phyloP scores from a whole-genome alignment of 2,797 vertebrate genomes.

The Chrosomus eos region DNA sequence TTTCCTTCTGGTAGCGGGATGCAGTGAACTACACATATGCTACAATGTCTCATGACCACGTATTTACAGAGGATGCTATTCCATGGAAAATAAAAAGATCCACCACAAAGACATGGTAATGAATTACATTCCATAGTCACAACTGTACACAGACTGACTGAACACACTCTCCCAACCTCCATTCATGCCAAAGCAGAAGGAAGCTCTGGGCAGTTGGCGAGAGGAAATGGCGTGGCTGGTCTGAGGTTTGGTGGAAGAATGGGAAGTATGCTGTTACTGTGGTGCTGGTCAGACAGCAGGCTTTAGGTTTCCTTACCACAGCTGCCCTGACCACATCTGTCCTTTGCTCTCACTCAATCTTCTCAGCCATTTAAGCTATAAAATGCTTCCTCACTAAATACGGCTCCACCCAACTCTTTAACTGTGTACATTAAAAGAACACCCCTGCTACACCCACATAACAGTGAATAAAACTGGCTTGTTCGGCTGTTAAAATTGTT shows the following conservation, averaged over 20 bases:
- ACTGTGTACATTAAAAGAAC: constrained; percentile 74
- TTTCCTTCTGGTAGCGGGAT: neutral
- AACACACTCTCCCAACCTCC: constrained; percentile 65
- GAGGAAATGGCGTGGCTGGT: constrained; percentile 78
- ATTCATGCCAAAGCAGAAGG: constrained; percentile 61
- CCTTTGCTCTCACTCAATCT: constrained; percentile 67
- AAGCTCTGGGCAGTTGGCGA: constrained; percentile 64
- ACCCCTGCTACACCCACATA: constrained; percentile 64
- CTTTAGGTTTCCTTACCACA: constrained; percentile 76
- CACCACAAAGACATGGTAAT: constrained; percentile 51
- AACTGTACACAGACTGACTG: constrained; percentile 59
- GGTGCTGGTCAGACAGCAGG: constrained; percentile 75
- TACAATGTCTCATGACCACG: constrained; percentile 41
- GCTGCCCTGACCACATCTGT: constrained; percentile 74
- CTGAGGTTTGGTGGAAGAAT: constrained; percentile 83
- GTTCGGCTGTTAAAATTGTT: constrained; percentile 56
- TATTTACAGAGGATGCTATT: constrained; percentile 45
- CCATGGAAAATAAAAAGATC: constrained; percentile 43
- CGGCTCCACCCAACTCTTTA: constrained; percentile 82
- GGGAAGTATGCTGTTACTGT: constrained; percentile 81
- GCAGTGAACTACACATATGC: constrained; percentile 42
- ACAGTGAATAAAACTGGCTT: constrained; percentile 61
- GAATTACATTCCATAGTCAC: constrained; percentile 63
- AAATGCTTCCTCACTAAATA: constrained; percentile 79
- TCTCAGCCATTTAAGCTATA: constrained; percentile 71